Evolutionary conservation across 1,140 invertebrate species (phyloP), one percentile per base, ranked within the genome.

Genomic region (Megalopta genalis): DNA sequence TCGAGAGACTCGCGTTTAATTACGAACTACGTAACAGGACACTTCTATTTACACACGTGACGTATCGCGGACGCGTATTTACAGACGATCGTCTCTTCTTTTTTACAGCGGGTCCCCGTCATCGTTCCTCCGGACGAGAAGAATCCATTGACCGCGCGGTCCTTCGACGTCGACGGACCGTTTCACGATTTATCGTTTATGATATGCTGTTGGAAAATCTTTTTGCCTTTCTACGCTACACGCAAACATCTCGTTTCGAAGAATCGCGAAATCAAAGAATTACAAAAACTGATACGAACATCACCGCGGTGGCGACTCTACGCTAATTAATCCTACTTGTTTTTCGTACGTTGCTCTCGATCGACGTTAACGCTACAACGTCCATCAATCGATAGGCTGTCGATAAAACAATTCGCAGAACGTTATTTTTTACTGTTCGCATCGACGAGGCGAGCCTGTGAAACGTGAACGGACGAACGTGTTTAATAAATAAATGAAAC

Each of bases 21-120:
- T 64, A 78, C 65, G 12, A 42, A 42, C 59, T 46, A 62, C 46
- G 74, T 60, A 70, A 77, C 21, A 39, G 69, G 42, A 68, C 42
- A 60, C 65, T 25, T 49, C n/a, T 83, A 85, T 80, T 77, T 85
- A 83, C 81, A 83, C 23, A 25, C 54, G 49, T 27, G n/a, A 72
- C 23, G 39, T 65, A 49, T 25, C 57, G 16, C 42, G 49, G 9
- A 74, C 63, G 39, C 70, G 77, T 74, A 79, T 79, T 57, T 79
- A 79, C 77, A 79, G 66, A 66, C 49, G 52, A 66, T 25, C 25
- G 27, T 16, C 49, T 25, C 32, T 65, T 37, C 5, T 60, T 60
- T n/a, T 25, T 42, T 52, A 54, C 49, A 39, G 21, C 21, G 37
- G 8, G 9, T n/a, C n/a, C 39, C 37, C 42, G 37, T 25, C 16